Evolutionary conservation across 1,140 invertebrate genomes (phyloP).

Genomic region (Adoxophyes honmai): DNA sequence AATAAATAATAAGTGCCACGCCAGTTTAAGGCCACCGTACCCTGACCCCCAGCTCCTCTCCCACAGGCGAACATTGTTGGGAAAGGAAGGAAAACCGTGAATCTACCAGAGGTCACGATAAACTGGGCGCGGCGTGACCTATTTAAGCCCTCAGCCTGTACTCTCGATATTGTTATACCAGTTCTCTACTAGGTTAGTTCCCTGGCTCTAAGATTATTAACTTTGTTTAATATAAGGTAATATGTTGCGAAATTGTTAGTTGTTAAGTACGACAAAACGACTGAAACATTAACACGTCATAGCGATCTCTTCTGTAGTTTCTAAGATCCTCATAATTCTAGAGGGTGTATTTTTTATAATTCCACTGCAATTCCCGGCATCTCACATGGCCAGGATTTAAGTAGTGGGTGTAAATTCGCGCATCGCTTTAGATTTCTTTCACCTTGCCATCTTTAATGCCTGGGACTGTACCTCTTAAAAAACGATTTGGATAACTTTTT

Average conservation of each 20-base stretch:
- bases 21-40: slow-evolving; percentile 35
- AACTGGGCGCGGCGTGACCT: slow-evolving; percentile 46
- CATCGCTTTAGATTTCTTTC: too few species aligned
- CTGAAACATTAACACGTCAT: too few species aligned
- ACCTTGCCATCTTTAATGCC: too few species aligned
- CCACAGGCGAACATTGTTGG: slow-evolving; percentile 21
- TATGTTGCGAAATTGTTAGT: not conserved
- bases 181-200: slow-evolving; percentile 51
- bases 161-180: slow-evolving; percentile 57
- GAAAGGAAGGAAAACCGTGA: slow-evolving; percentile 32
- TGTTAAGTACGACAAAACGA: too few species aligned
- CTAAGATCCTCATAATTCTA: too few species aligned
- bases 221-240: slow-evolving; percentile 27
- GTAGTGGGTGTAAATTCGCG: too few species aligned
- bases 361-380: too few species aligned
- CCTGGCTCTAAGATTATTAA: slow-evolving; percentile 45
- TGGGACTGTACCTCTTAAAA: too few species aligned
- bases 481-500: too few species aligned
- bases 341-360: too few species aligned
- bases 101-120: slow-evolving; percentile 37
- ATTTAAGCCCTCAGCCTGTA: slow-evolving; percentile 44
- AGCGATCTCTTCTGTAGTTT: too few species aligned
- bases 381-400: too few species aligned
- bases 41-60: slow-evolving; percentile 30
- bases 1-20: slow-evolving; percentile 64